A percentile compares a stretch with the other conserved stretches of the same genome.
Conservation (phyloP, 2,888 invertebrate genomes). For the Agonopterix alstromeriana region DNA sequence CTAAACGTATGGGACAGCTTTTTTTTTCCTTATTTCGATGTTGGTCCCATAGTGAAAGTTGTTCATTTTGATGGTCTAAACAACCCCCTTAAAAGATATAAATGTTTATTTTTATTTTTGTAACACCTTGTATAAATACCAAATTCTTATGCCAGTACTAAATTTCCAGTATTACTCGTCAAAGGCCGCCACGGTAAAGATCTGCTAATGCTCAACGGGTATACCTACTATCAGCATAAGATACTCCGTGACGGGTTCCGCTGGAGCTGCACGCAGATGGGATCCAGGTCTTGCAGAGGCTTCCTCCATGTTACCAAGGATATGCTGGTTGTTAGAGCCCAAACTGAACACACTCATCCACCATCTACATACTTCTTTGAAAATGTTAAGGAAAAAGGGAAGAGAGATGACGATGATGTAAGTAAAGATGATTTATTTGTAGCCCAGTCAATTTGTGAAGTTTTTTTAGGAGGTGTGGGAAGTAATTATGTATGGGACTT, state of each 20-base stretch:
- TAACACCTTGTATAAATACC: too few relatives aligned
- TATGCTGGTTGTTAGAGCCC: constrained; percentile 57
- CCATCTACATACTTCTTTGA: constrained; percentile 54
- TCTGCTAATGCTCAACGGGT: constrained; percentile 59
- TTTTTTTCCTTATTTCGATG: too few relatives aligned
- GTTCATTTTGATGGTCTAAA: too few relatives aligned
- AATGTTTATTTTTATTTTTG: too few relatives aligned
- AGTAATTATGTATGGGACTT: too few relatives aligned
- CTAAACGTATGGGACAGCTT: too few relatives aligned
- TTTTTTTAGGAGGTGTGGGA: too few relatives aligned
- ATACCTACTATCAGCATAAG: constrained; percentile 68
- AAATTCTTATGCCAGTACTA: not conserved
- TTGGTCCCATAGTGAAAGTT: too few relatives aligned
- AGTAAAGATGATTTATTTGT: not conserved
- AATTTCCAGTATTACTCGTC: constrained; percentile 58
- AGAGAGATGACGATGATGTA: constrained; percentile 9
- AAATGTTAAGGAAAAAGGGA: constrained; percentile 35
- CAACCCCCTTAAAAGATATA: too few relatives aligned
- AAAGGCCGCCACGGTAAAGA: constrained; percentile 63
- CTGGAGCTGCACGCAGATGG: constrained; percentile 72
- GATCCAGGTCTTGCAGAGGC: constrained; percentile 62
- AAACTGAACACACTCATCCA: constrained; percentile 59
- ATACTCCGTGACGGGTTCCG: constrained; percentile 57
- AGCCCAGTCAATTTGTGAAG: not conserved
- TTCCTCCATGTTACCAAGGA: constrained; percentile 61